Evolutionary conservation across 2,797 vertebrate genomes (phyloP).

Genomic region (Rhynchotus rufescens): DNA sequence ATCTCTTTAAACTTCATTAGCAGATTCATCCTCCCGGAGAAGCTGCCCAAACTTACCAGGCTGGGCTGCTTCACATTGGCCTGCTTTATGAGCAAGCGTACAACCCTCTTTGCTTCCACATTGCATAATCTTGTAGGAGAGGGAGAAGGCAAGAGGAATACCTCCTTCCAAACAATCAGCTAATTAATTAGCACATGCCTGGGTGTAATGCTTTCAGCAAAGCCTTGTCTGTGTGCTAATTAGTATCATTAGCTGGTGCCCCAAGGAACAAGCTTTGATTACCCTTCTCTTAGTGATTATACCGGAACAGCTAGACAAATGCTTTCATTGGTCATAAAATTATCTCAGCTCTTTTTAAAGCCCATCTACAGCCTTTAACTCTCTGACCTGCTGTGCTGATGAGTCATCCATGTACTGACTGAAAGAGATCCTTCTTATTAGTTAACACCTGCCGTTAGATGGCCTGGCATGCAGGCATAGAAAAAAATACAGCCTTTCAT

Average conservation of each 20-base stretch:
- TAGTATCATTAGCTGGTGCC: slow-evolving; percentile 54
- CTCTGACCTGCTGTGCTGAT: slow-evolving; percentile 44
- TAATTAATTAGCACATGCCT: slow-evolving; percentile 61
- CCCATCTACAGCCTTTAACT: slow-evolving; percentile 9
- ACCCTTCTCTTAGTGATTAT: slow-evolving; percentile 48
- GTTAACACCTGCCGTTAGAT: neutral
- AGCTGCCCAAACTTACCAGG: neutral
- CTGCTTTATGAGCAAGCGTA: slow-evolving; percentile 1
- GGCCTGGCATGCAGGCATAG: neutral
- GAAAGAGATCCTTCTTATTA: neutral
- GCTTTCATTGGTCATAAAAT: slow-evolving; percentile 39
- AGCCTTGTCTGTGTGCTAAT: slow-evolving; percentile 48
- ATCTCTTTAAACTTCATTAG: neutral
- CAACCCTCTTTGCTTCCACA: neutral
- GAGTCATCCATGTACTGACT: neutral
- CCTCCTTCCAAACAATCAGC: slow-evolving; percentile 38
- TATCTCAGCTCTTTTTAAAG: slow-evolving; percentile 27
- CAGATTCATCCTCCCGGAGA: neutral
- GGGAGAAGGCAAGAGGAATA: neutral
- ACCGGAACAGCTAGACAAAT: slow-evolving; percentile 9
- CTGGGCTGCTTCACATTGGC: neutral
- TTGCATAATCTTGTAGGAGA: neutral
- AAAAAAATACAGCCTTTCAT: neutral
- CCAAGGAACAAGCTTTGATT: slow-evolving; percentile 50
- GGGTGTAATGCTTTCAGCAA: slow-evolving; percentile 44